These are phyloP conservation scores for Lepidocolaptes lacrymiger DNA, from an alignment of 2,797 vertebrate species.

Conservation along the genomic window DNA sequence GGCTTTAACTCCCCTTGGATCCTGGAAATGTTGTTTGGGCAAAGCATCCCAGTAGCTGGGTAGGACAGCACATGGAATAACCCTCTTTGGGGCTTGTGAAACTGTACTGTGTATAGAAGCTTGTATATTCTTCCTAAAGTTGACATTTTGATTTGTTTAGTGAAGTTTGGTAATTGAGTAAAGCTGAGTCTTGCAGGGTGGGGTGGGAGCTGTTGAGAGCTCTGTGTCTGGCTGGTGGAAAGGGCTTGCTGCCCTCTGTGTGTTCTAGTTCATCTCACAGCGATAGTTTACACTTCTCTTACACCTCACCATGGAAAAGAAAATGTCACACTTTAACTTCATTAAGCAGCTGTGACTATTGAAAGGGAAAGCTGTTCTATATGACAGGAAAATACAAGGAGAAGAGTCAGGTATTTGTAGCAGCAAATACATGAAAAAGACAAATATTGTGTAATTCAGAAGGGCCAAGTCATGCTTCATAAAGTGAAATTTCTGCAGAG, in stretches of 20 bases:
- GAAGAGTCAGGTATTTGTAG: not conserved
- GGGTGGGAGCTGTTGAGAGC: not conserved
- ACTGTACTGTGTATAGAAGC: not conserved
- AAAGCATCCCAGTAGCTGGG: not conserved
- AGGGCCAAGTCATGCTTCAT: not conserved
- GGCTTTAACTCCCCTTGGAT: slow-evolving; percentile 7
- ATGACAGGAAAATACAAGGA: not conserved
- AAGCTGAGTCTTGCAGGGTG: not conserved
- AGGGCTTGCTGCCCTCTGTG: slow-evolving; percentile 12
- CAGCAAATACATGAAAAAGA: not conserved
- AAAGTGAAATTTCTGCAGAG: not conserved
- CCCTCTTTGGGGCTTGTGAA: not conserved
- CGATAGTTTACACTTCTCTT: not conserved
- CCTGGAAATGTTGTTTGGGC: not conserved
- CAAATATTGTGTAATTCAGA: not conserved
- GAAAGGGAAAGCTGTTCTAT: not conserved
- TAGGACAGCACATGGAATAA: not conserved
- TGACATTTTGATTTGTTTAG: not conserved
- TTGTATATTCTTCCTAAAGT: not conserved
- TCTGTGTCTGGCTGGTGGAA: not conserved
- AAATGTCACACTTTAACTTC: slow-evolving; percentile 38
- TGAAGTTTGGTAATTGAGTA: not conserved
- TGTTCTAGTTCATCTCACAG: slow-evolving; percentile 25
- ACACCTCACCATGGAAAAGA: not conserved
- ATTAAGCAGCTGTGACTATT: slow-evolving; percentile 4